These are phyloP conservation scores for Loxodonta africana DNA, from an alignment of 2,113 vertebrate species.

Conservation along the genomic window DNA sequence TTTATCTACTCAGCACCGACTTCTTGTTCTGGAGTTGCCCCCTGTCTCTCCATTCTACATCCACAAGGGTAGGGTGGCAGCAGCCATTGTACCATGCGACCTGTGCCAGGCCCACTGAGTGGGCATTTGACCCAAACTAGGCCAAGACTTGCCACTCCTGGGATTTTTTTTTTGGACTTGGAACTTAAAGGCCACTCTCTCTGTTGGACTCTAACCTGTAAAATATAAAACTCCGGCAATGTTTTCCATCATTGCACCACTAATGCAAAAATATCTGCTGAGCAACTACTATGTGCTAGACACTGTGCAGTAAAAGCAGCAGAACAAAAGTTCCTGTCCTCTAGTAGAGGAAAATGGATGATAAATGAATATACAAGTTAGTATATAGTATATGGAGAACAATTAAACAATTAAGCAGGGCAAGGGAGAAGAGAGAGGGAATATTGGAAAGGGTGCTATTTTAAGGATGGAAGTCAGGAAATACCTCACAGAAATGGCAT, in stretches of 20 bases:
- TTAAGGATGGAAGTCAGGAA: background rate
- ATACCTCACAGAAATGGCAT: background rate
- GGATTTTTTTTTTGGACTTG: conserved; percentile 4
- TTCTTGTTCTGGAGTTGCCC: background rate
- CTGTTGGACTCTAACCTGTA: background rate
- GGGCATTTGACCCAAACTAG: background rate
- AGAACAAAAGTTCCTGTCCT: background rate
- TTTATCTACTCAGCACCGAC: background rate
- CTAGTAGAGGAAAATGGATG: background rate
- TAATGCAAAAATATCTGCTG: background rate
- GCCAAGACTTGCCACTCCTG: background rate
- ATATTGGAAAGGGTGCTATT: background rate
- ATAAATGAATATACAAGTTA: background rate
- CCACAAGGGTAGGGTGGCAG: background rate
- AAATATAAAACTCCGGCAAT: background rate
- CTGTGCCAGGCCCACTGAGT: background rate
- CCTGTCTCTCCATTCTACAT: background rate
- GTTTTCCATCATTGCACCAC: background rate
- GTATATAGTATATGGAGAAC: background rate
- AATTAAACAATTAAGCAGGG: background rate
- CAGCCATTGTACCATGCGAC: background rate
- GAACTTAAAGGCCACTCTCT: background rate
- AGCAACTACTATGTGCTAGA: background rate
- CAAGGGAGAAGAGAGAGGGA: background rate
- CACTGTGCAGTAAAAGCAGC: background rate